A percentile compares a stretch with the other conserved stretches of the same genome.
Evolutionary conservation across 2,797 vertebrate species (phyloP).

Genomic region (Falco concolor): DNA sequence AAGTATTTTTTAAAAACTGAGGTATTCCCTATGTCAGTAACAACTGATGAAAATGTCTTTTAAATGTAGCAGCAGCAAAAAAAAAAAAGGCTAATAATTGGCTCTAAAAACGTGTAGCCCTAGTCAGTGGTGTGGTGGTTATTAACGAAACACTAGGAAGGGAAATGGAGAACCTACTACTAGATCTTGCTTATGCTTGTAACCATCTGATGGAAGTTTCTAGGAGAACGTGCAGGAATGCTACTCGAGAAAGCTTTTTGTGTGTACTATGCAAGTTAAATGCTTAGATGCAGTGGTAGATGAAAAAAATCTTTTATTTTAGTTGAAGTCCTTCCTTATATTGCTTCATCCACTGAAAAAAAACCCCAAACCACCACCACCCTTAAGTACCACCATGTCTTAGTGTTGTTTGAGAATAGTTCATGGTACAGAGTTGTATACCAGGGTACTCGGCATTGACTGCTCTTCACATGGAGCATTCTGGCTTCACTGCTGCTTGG

Average conservation of each 20-base stretch:
- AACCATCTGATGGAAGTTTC: background rate
- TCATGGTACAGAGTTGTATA: background rate
- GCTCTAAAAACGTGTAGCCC: background rate
- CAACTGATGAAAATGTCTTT: slow-evolving; percentile 15
- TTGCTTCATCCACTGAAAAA: background rate
- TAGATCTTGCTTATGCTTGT: background rate
- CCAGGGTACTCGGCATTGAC: background rate
- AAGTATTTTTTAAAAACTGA: slow-evolving; percentile 34
- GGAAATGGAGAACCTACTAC: background rate
- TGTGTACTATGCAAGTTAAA: slow-evolving; percentile 48
- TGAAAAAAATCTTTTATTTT: background rate
- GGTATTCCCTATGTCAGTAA: slow-evolving; percentile 28
- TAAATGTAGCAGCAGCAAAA: slow-evolving; percentile 43
- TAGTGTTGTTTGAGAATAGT: background rate
- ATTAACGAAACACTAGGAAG: background rate
- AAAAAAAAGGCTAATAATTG: background rate
- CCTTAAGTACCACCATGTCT: background rate
- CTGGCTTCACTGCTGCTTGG: background rate
- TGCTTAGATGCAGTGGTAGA: slow-evolving; percentile 2
- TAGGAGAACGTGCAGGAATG: background rate
- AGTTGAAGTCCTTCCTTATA: background rate
- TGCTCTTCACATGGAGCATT: accelerated
- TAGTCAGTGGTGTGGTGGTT: background rate
- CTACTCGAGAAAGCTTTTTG: background rate
- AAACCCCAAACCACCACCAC: background rate